phyloP scores from a whole-genome alignment of 2,113 vertebrate genomes.

The Nesoenas mayeri region DNA sequence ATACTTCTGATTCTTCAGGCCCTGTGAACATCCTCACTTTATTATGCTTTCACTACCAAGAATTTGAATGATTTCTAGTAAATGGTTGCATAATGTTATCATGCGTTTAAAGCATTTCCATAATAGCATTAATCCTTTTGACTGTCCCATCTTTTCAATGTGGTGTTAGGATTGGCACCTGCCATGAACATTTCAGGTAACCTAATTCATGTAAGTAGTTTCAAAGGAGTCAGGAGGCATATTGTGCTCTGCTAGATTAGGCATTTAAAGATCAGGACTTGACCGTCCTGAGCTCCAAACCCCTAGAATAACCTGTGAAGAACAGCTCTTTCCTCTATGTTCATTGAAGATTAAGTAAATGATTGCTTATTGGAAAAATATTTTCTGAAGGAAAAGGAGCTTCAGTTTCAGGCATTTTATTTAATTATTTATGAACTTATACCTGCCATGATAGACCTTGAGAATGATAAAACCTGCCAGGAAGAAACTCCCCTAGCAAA shows the following conservation, averaged over 20 bases:
- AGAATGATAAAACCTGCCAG: neutral
- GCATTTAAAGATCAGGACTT: neutral
- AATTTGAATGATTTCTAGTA: neutral
- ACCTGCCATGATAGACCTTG: neutral
- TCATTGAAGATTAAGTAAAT: slow-evolving; percentile 20
- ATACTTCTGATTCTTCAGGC: neutral
- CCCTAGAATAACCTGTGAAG: slow-evolving; percentile 23
- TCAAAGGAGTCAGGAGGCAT: neutral
- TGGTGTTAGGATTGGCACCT: neutral
- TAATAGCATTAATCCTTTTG: neutral
- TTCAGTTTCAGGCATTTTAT: slow-evolving; percentile 24
- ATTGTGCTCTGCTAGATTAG: neutral
- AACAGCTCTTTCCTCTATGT: neutral
- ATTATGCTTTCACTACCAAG: neutral
- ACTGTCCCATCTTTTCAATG: neutral
- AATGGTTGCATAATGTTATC: neutral
- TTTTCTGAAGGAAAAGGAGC: slow-evolving; percentile 5
- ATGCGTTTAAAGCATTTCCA: neutral
- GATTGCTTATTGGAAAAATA: slow-evolving; percentile 27
- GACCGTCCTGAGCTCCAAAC: neutral
- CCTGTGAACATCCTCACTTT: neutral
- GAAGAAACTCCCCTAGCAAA: neutral
- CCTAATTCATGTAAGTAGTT: neutral
- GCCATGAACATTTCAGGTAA: neutral
- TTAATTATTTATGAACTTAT: neutral